A percentile compares a stretch with the other conserved stretches of the same genome.
Conservation (phyloP, 2,888 invertebrate species). For the Rapana venosa region DNA sequence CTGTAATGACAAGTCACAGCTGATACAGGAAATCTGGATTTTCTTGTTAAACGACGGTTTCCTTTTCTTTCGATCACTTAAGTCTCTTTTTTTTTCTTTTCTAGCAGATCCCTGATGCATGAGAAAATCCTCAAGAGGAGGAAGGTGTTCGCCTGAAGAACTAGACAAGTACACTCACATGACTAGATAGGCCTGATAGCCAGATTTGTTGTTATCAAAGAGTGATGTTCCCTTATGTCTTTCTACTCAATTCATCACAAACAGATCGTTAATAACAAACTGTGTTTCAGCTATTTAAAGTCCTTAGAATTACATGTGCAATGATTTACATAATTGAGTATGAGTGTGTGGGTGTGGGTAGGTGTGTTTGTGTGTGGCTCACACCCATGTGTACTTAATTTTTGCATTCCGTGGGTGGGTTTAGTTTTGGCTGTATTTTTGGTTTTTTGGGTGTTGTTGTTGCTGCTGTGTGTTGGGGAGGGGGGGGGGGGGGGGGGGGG, state of each 20-base stretch:
- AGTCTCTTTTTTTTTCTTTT: neutral
- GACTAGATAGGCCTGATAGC: neutral
- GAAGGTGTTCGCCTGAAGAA: too few relatives aligned
- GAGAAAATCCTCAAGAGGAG: too few relatives aligned
- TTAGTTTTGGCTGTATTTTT: neutral
- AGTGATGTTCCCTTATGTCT: neutral
- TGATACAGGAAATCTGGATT: neutral
- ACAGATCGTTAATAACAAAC: too few relatives aligned
- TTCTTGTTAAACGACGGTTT: neutral
- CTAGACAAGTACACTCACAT: neutral
- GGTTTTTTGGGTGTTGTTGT: too few relatives aligned
- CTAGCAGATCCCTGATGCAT: too few relatives aligned
- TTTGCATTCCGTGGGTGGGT: neutral
- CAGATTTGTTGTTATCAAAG: neutral
- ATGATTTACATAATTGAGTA: neutral
- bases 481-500: too few relatives aligned
- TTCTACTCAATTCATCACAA: neutral
- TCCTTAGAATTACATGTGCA: too few relatives aligned
- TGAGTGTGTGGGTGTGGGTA: neutral
- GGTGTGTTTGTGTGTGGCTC: slow-evolving; percentile 4
- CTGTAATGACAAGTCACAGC: too few relatives aligned
- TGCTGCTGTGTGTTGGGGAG: too few relatives aligned
- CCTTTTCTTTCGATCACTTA: neutral
- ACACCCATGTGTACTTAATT: neutral
- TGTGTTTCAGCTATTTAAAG: too few relatives aligned